Evolutionary conservation across 2,113 vertebrate genomes (phyloP).

Genomic region (Syngnathus scovelli): DNA sequence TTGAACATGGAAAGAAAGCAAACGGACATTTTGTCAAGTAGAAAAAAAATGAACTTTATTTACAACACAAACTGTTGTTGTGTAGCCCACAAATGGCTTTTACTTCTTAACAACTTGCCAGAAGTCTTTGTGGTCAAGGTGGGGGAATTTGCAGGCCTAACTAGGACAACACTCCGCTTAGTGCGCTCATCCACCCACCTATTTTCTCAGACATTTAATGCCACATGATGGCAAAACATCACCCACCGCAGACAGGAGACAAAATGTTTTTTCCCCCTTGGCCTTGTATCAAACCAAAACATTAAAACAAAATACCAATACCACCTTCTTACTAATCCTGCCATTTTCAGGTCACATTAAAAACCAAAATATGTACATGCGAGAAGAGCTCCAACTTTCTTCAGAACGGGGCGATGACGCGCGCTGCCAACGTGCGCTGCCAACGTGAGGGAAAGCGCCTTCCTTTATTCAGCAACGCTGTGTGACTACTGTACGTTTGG

Average conservation of each 20-base stretch:
- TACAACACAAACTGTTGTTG: slow-evolving; percentile 62
- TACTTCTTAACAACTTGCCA: slow-evolving; percentile 51
- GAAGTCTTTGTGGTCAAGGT: slow-evolving; percentile 59
- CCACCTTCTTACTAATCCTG: background rate
- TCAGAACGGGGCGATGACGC: background rate
- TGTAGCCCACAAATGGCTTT: slow-evolving; percentile 51
- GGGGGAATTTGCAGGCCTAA: slow-evolving; percentile 62
- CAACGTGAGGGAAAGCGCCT: background rate
- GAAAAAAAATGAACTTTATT: slow-evolving; percentile 68
- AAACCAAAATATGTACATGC: background rate
- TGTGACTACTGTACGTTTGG: background rate
- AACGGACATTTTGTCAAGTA: slow-evolving; percentile 5
- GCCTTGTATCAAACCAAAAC: slow-evolving; percentile 5
- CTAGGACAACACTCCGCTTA: slow-evolving; percentile 41
- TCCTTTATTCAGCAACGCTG: background rate
- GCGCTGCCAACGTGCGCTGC: background rate
- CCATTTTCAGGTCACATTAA: background rate
- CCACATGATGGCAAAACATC: slow-evolving; percentile 20
- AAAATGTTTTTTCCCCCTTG: background rate
- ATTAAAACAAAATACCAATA: slow-evolving; percentile 9
- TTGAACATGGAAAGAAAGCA: background rate
- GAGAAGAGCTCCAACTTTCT: background rate
- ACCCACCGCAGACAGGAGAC: slow-evolving; percentile 1
- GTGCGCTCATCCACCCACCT: slow-evolving; percentile 41
- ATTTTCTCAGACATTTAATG: slow-evolving; percentile 46